phyloP scores from a whole-genome alignment of 1,140 invertebrate genomes.

The Oppia nitens region DNA sequence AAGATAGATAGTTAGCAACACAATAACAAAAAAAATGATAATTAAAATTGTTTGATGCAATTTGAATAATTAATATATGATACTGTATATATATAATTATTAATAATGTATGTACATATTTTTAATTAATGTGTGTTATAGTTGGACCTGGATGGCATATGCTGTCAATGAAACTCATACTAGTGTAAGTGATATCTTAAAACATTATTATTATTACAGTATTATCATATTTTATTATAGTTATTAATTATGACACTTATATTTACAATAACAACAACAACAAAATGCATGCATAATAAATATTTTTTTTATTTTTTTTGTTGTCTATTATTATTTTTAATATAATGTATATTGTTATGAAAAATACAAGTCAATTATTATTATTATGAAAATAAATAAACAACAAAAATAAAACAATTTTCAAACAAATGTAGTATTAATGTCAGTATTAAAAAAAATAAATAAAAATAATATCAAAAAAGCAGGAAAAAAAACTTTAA shows the following conservation, averaged over 20 bases:
- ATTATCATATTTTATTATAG: background rate
- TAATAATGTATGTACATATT: background rate
- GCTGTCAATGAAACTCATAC: conserved; percentile 7
- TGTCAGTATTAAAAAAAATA: no score
- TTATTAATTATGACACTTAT: background rate
- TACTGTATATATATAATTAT: background rate
- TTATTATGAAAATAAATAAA: no score
- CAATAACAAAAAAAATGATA: background rate
- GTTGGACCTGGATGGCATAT: conserved; percentile 17
- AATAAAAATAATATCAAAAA: no score
- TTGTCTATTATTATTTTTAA: no score
- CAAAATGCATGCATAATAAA: background rate
- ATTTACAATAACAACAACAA: background rate
- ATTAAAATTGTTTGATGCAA: background rate
- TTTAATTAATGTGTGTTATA: no score
- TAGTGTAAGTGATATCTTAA: conserved; percentile 8
- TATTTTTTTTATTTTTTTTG: no score
- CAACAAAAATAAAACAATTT: no score
- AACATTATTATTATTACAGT: background rate
- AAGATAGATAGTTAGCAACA: background rate
- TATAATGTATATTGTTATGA: no score
- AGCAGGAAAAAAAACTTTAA: no score
- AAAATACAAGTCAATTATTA: no score
- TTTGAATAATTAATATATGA: conserved; percentile 5
- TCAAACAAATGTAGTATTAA: no score